These are phyloP conservation scores for Sesamia inferens DNA, from an alignment of 2,888 invertebrate genomes.

Conservation along the genomic window DNA sequence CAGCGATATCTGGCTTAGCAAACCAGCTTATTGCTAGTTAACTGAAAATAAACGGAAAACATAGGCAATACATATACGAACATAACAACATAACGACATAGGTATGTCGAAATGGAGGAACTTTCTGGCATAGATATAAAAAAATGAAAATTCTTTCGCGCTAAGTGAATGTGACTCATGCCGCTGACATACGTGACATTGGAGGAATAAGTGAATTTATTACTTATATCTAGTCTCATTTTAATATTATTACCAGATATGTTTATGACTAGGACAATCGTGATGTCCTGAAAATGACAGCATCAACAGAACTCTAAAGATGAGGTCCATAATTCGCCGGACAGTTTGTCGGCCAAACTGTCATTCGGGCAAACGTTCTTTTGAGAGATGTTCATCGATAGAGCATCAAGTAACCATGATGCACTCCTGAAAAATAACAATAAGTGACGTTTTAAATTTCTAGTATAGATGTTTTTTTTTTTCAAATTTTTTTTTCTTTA, in stretches of 20 bases:
- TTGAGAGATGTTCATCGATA: not conserved
- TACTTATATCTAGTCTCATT: not conserved
- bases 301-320: not conserved
- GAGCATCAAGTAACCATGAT: not conserved
- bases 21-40: constrained; percentile 14
- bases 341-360: not conserved
- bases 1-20: not conserved
- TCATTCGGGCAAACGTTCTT: not conserved
- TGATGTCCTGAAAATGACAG: not conserved
- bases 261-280: not conserved
- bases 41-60: not conserved
- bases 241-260: not conserved
- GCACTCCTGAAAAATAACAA: not conserved
- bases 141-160: not conserved
- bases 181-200: not conserved
- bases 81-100: not conserved
- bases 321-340: not conserved
- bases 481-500: no score
- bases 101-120: not conserved
- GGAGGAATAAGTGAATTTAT: not conserved
- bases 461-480: no score
- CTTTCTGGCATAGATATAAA: not conserved
- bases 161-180: not conserved
- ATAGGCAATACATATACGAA: no score
- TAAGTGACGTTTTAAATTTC: no score